Conservation (phyloP, 2,797 vertebrate species). For the Acanthurus lineatus region DNA sequence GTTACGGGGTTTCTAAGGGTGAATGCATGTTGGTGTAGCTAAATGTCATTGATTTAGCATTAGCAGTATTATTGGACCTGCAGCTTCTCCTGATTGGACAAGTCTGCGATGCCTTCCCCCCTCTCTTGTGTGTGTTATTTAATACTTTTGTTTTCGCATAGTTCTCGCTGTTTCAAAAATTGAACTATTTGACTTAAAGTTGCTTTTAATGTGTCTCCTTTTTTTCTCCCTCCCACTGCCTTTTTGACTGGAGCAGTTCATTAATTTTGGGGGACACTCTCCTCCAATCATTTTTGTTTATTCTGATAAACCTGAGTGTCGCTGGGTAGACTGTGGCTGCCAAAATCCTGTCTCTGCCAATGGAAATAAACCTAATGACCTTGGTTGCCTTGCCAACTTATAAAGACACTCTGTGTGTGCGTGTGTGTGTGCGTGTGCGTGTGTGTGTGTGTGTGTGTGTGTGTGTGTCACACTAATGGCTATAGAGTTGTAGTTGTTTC, state of each 20-base stretch:
- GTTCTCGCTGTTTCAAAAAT: too few species aligned
- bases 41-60: too few species aligned
- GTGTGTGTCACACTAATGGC: constrained; percentile 70
- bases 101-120: too few species aligned
- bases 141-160: too few species aligned
- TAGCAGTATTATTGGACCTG: too few species aligned
- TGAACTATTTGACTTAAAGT: not conserved
- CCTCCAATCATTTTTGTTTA: constrained; percentile 61
- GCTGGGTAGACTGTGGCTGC: constrained; percentile 52
- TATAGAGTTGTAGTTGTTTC: constrained; percentile 80
- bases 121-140: too few species aligned
- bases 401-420: constrained; percentile 52
- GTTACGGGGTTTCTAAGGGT: too few species aligned
- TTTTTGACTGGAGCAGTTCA: constrained; percentile 22
- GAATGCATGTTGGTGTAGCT: too few species aligned
- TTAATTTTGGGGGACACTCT: constrained; percentile 27
- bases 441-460: constrained; percentile 22
- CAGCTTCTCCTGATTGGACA: too few species aligned
- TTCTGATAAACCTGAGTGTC: constrained; percentile 61
- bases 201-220: not conserved
- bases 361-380: constrained; percentile 79
- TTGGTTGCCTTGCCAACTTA: constrained; percentile 71
- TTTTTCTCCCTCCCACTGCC: not conserved
- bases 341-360: constrained; percentile 59
- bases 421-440: constrained; percentile 23